Evolutionary conservation across 2,113 vertebrate genomes (phyloP), one percentile per base, ranked within the genome.

Genomic region (Syngnathus floridae): DNA sequence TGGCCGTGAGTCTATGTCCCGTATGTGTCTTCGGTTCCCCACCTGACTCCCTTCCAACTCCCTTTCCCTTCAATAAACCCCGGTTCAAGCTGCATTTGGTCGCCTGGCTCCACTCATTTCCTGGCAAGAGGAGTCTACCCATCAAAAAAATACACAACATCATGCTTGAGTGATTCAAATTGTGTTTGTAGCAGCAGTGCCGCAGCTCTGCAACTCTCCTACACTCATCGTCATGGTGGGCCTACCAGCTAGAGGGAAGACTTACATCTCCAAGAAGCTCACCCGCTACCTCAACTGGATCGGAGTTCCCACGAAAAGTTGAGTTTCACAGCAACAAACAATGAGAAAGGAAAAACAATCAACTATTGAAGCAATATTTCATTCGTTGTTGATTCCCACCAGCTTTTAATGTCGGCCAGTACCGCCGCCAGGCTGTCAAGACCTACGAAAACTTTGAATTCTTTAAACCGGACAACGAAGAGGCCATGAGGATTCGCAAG

Each of bases 251-350:
- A 88, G 94, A 64, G 94, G 94, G 63, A 96, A 96, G 82, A 96
- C 94, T 0, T 95, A 94, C 78, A 96, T 96, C 78, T 94, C 93
- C 64, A 93, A 90, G 62, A 95, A 96, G 72, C 93, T 96, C 65
- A 95, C 95, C 1, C 88, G 92, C n/a, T 96, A 96, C 76, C 90
- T 95, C 59, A 96, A 95, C 81, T 95, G 95, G 94, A 94, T 95
- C 19, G 94, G 95, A 13, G 93, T 91, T 52, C 90, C 92, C 0
- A 95, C 95, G 6, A 93, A 93, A 89, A 92, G 94, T 94, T 65
- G 77, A 31, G 84, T 41, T 16, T 12, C 7, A 7, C 22, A 31
- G 21, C 43, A 8, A n/a, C 16, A 37, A 38, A 35, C 17, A 21
- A 22, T 31, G 2, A 31, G 26, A 26, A 26, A 31, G 26, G 26